Evolutionary conservation across 2,888 invertebrate genomes (phyloP).

Genomic region (Yponomeuta malinellus): DNA sequence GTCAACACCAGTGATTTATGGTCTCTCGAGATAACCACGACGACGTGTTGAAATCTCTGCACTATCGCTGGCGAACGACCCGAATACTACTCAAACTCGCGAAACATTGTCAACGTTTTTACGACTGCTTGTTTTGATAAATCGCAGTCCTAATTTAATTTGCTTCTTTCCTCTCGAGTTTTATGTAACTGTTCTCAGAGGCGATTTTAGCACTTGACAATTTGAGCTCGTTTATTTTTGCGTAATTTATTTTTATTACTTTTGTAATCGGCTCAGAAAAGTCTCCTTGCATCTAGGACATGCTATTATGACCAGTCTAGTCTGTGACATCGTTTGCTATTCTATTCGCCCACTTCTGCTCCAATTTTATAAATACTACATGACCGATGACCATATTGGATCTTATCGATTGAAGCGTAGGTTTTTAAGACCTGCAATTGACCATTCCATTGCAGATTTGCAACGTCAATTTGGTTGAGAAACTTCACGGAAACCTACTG

Average conservation of each 20-base stretch:
- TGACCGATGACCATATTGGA: not conserved
- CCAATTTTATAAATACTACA: not conserved
- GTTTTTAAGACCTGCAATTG: not conserved
- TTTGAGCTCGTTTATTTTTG: constrained; percentile 36
- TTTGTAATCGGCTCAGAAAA: not conserved
- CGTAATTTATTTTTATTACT: not conserved
- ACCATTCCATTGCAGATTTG: not conserved
- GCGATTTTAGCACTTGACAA: constrained; percentile 40
- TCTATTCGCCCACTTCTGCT: constrained; percentile 1
- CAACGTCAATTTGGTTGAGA: not conserved
- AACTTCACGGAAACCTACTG: not conserved
- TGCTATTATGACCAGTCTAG: not conserved
- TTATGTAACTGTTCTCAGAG: constrained; percentile 54
- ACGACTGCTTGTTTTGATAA: constrained; percentile 35
- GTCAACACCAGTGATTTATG: constrained; percentile 36
- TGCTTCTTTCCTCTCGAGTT: constrained; percentile 38
- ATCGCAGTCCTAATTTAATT: constrained; percentile 34
- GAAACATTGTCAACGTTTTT: constrained; percentile 31
- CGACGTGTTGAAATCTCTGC: constrained; percentile 26
- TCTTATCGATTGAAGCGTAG: not conserved
- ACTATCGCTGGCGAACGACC: constrained; percentile 26
- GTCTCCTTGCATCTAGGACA: not conserved
- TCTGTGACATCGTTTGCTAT: not conserved
- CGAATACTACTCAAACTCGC: constrained; percentile 27
- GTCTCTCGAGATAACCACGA: constrained; percentile 31